Conservation (phyloP, 64 coral and sea anemone species). For the Pachyseris speciosa region DNA sequence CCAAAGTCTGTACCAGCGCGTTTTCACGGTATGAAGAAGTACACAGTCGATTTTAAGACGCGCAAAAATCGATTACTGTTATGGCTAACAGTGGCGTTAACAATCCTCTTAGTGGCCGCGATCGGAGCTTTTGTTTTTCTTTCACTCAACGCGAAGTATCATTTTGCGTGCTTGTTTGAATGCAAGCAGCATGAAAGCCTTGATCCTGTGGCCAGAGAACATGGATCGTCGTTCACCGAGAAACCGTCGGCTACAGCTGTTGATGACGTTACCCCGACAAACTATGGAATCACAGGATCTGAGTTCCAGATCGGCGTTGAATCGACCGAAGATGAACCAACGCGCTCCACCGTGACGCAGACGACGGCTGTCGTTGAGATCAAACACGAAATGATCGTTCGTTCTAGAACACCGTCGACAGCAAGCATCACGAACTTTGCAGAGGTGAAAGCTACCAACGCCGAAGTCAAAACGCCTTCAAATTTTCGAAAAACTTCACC, state of each 20-base stretch:
- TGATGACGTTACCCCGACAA: neutral
- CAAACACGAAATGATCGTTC: neutral
- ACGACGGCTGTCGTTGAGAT: neutral
- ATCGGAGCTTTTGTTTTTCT: conserved; percentile 34
- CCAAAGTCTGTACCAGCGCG: neutral
- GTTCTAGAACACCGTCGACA: neutral
- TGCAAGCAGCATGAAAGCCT: neutral
- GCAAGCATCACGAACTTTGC: neutral
- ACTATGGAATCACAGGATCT: neutral
- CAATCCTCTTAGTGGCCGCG: neutral
- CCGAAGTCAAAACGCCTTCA: neutral
- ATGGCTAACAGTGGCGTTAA: neutral
- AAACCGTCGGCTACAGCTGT: neutral
- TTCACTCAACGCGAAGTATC: conserved; percentile 36
- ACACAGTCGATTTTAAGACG: neutral
- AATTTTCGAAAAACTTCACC: neutral
- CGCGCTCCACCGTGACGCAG: neutral
- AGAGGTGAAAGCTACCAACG: neutral
- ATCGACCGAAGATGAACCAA: neutral
- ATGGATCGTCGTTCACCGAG: neutral
- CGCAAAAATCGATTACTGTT: conserved; percentile 8
- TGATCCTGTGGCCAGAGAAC: neutral
- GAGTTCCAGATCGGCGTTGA: neutral
- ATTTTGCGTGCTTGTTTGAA: conserved; percentile 6
- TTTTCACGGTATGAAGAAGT: neutral